Evolutionary conservation across 2,888 invertebrate genomes (phyloP).

Genomic region (Phymatocera aterrima): DNA sequence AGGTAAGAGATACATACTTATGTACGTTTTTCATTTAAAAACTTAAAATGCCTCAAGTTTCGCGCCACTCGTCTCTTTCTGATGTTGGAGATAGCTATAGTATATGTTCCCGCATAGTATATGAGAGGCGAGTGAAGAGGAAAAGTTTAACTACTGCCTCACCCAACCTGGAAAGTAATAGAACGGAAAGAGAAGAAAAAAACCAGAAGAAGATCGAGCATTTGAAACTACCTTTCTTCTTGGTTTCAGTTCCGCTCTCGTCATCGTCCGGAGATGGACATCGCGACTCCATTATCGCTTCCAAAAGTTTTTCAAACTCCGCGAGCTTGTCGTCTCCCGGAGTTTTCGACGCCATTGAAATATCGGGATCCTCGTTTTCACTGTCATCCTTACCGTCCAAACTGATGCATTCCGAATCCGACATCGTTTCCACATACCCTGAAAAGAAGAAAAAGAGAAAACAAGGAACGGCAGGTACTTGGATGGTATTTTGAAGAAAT

Average conservation of each 20-base stretch:
- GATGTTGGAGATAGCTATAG: no score
- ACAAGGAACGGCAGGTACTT: no score
- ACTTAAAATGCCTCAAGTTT: no score
- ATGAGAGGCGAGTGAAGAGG: no score
- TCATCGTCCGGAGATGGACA: conserved; percentile 63
- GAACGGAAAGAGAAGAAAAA: no score
- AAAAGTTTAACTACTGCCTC: no score
- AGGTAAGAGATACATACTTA: background rate
- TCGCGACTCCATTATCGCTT: conserved; percentile 68
- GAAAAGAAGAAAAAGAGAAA: background rate
- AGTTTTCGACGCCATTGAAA: conserved; percentile 48
- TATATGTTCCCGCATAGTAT: no score
- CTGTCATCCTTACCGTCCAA: conserved; percentile 52
- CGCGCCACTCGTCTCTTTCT: no score
- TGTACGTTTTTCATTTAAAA: no score
- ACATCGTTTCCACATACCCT: conserved; percentile 56
- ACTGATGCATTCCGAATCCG: conserved; percentile 63
- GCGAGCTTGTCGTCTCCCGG: conserved; percentile 65
- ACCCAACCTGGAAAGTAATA: no score
- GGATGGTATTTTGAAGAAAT: background rate
- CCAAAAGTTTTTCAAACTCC: conserved; percentile 69
- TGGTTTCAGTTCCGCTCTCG: conserved; percentile 48
- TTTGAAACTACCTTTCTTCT: conserved; percentile 25
- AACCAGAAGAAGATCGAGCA: background rate
- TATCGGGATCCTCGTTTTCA: conserved; percentile 49